A percentile compares a stretch with the other conserved stretches of the same genome.
phyloP scores from a whole-genome alignment of 1,140 invertebrate species.

The Camponotus floridanus region DNA sequence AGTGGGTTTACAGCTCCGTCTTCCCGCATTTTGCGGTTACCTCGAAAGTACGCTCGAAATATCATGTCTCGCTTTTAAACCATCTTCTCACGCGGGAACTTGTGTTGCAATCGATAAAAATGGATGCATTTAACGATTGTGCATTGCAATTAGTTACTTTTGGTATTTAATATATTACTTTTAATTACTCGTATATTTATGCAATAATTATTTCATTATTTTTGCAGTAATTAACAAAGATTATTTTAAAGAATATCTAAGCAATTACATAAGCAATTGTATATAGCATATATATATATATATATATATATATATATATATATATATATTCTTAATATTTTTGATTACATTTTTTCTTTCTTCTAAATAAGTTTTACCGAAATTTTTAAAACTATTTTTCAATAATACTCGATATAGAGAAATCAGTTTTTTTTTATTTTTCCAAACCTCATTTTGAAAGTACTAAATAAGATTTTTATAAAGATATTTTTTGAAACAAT shows the following conservation, averaged over 20 bases:
- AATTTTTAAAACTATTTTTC: no score
- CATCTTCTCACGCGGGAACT: background rate
- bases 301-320: no score
- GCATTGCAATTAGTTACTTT: background rate
- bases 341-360: no score
- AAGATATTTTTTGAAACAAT: background rate
- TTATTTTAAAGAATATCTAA: no score
- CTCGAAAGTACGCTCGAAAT: conserved; percentile 51
- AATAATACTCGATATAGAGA: no score
- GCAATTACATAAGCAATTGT: no score
- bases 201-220: background rate
- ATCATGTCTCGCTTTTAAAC: background rate
- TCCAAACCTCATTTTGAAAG: background rate
- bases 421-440: background rate
- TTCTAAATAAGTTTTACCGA: no score
- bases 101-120: background rate
- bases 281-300: no score
- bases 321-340: no score
- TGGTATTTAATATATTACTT: background rate
- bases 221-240: background rate
- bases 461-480: background rate
- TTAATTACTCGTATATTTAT: background rate
- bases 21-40: conserved; percentile 41
- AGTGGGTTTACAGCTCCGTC: conserved; percentile 67
- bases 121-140: background rate